Base-by-base conservation (phyloP, 2,888 invertebrate genomes). In the Synanthedon myopaeformis region DNA sequence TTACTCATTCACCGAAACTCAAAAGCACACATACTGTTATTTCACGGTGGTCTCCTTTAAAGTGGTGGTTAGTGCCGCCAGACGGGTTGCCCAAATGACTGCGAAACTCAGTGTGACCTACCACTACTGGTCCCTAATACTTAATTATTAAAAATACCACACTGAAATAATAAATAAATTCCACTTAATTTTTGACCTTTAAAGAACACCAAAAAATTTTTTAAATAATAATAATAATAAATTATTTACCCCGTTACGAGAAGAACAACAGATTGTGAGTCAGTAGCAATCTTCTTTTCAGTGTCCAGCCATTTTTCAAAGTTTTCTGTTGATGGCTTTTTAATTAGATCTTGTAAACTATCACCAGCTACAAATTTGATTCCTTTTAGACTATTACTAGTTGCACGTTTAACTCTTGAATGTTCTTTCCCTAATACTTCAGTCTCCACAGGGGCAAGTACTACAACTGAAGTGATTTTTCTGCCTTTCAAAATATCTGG, bases 391-490 rank as follows among this genome's bases (percentile, higher is more conserved):
- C 90, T 90, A 51, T 82, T 82, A 54, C 79, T 76, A 0, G 89
- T 77, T 55, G 90, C 85, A 61, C 92, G 81, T 67, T 90, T 89
- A 54, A 82, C 80, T 64, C 91, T 86, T 56, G 76, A 71, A 63
- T 88, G 88, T 50, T 77, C 82, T 53, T 62, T 67, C 57, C 76
- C 79, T 55, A 91, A 76, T 62, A 89, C 89, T 69, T 91, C 91
- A 55, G 93, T 93, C 72, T 93, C 92, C 2, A 95, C 93, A 0
- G 95, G 95, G 3, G 95, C 95, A 58, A 96, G 75, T 1, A 95
- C 94, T 1, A 96, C 95, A 1, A 96, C 95, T 68, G 95, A 95
- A 10, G 94, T 91, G n/a, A 96, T 91, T 70, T 90, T 92, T 67
- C 92, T 92, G 51, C 93, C 94, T 65, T 89, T 90, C 23, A 96